phyloP scores from a whole-genome alignment of 2,113 vertebrate genomes.

The Brachypodius melanocephalos region DNA sequence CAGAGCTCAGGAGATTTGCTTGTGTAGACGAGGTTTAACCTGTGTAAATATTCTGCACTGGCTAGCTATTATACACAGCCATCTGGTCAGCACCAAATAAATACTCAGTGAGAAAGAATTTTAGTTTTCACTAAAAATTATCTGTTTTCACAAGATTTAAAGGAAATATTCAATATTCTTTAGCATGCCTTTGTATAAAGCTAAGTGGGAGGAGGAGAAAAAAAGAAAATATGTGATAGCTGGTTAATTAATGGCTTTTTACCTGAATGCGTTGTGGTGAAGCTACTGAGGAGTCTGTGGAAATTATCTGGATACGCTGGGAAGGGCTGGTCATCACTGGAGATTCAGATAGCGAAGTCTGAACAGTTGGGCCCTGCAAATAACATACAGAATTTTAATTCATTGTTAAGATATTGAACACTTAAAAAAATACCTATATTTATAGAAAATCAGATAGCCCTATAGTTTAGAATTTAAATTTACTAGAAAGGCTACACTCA shows the following conservation, averaged over 20 bases:
- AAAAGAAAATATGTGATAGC: background rate
- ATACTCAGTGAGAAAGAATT: background rate
- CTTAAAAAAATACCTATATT: background rate
- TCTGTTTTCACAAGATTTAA: background rate
- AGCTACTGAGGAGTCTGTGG: conserved; percentile 84
- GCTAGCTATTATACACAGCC: background rate
- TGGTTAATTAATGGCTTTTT: background rate
- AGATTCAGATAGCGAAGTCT: conserved; percentile 80
- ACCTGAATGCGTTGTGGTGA: conserved; percentile 94
- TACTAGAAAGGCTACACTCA: background rate
- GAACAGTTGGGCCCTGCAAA: conserved; percentile 73
- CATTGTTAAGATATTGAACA: background rate
- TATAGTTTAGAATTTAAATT: background rate
- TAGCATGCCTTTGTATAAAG: background rate
- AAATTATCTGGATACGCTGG: conserved; percentile 91
- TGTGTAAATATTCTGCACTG: background rate
- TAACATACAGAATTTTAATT: background rate
- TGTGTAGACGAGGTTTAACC: background rate
- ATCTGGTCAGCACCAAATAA: background rate
- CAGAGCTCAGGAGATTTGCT: background rate
- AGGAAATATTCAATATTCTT: background rate
- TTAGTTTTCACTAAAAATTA: background rate
- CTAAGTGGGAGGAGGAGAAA: background rate
- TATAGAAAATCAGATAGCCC: background rate
- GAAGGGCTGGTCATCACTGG: conserved; percentile 93